These are phyloP conservation scores for Nannoperca obscura DNA, from an alignment of 2,797 vertebrate genomes.

Conservation along the genomic window DNA sequence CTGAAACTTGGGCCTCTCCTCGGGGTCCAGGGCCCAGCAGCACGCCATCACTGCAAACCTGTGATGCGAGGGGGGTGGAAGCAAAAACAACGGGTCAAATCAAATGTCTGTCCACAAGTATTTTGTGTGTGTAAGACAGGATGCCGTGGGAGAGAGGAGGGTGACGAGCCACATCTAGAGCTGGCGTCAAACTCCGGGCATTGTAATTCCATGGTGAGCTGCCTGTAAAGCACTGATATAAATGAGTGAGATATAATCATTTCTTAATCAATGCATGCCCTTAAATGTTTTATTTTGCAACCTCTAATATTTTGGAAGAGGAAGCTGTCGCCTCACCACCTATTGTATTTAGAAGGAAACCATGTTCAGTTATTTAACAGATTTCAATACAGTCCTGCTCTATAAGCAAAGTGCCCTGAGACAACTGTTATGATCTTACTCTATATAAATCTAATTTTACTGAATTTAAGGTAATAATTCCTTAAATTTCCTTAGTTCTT, in stretches of 20 bases:
- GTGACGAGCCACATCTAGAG: background rate
- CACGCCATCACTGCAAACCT: conserved; percentile 99
- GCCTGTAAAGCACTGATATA: conserved; percentile 57
- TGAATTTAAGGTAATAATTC: conserved; percentile 32
- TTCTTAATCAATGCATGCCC: conserved; percentile 13
- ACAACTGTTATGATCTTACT: too few relatives aligned
- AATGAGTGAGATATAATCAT: conserved; percentile 38
- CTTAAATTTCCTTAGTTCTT: conserved; percentile 3
- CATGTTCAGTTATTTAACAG: conserved; percentile 17
- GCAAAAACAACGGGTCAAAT: background rate
- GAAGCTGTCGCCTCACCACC: conserved; percentile 55
- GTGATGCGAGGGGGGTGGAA: background rate
- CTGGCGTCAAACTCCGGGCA: background rate
- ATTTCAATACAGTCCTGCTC: conserved; percentile 7
- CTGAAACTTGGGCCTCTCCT: conserved; percentile 99
- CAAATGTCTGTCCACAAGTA: background rate
- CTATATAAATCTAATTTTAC: too few relatives aligned
- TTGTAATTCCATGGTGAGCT: conserved; percentile 33
- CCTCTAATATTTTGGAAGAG: conserved; percentile 45
- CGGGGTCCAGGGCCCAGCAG: conserved; percentile 98
- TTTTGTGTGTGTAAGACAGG: background rate
- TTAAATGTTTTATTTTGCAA: conserved; percentile 24
- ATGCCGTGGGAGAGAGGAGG: background rate
- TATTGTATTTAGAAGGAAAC: conserved; percentile 64
- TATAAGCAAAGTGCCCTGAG: too few relatives aligned